A percentile compares a stretch with the other conserved stretches of the same genome.
These are phyloP conservation scores for Sylvilagus floridanus DNA, from an alignment of 2,797 vertebrate species.

Conservation along the genomic window DNA sequence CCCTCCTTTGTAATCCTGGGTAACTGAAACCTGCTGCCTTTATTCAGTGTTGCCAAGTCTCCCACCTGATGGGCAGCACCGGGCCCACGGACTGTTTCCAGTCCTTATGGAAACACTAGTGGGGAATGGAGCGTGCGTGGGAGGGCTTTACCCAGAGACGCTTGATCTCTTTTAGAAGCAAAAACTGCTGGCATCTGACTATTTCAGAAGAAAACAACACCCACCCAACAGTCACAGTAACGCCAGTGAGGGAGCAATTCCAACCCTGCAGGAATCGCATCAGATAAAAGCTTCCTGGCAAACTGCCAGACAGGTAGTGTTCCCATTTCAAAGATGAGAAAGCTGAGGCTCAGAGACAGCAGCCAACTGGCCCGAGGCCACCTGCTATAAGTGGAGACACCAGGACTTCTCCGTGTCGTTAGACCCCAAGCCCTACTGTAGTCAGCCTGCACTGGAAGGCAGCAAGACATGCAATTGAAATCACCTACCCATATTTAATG, in stretches of 20 bases:
- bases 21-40: slow-evolving; percentile 63
- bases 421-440: not conserved
- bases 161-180: not conserved
- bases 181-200: not conserved
- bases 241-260: not conserved
- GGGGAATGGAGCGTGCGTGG: too few species aligned
- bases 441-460: not conserved
- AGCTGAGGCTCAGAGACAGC: not conserved
- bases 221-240: not conserved
- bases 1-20: slow-evolving; percentile 62
- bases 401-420: not conserved
- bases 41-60: not conserved
- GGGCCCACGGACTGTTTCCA: not conserved
- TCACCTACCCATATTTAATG: not conserved
- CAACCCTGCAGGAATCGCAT: not conserved
- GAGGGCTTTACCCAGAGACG: not conserved
- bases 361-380: too few species aligned
- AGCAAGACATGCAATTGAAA: not conserved
- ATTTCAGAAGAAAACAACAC: not conserved
- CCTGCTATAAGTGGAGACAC: not conserved
- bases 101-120: not conserved
- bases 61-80: not conserved
- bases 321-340: not conserved
- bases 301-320: not conserved
- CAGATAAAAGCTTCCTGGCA: not conserved